phyloP scores from a whole-genome alignment of 2,797 vertebrate species.

The Labeo calbasu region DNA sequence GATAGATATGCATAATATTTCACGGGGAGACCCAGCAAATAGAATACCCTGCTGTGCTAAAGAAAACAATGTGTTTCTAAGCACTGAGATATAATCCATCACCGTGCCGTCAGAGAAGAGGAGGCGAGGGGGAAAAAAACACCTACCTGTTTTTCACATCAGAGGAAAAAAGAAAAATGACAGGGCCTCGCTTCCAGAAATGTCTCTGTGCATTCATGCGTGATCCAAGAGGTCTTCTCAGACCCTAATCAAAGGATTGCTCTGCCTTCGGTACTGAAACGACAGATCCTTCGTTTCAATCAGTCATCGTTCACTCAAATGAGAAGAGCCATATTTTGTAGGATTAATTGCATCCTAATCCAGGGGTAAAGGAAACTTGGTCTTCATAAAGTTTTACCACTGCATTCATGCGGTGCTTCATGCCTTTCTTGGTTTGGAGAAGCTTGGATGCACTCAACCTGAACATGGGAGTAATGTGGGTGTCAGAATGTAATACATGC shows the following conservation, averaged over 20 bases:
- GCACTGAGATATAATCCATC: constrained; percentile 97
- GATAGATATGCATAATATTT: constrained; percentile 96
- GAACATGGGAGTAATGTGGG: constrained; percentile 11
- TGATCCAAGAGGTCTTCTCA: constrained; percentile 78
- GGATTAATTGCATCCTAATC: constrained; percentile 77
- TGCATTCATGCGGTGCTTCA: background rate
- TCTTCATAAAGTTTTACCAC: constrained; percentile 24
- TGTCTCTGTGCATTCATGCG: constrained; percentile 79
- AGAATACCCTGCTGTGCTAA: constrained; percentile 99
- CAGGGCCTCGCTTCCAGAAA: constrained; percentile 77
- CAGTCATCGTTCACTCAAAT: constrained; percentile 64
- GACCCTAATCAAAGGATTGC: constrained; percentile 79
- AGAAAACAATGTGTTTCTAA: constrained; percentile 99
- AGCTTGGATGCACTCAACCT: constrained; percentile 2
- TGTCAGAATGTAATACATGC: constrained; percentile 34
- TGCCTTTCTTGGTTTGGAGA: background rate
- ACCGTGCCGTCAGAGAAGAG: constrained; percentile 86
- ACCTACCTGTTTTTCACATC: constrained; percentile 95
- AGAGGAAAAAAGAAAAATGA: constrained; percentile 80
- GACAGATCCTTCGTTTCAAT: constrained; percentile 68
- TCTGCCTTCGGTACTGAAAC: constrained; percentile 67
- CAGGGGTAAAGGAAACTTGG: constrained; percentile 65
- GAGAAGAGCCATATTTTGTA: constrained; percentile 65
- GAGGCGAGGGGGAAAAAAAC: constrained; percentile 59
- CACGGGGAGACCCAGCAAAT: constrained; percentile 93